These are phyloP conservation scores for Lucinisca nassula DNA, from an alignment of 2,888 invertebrate genomes.

Conservation along the genomic window DNA sequence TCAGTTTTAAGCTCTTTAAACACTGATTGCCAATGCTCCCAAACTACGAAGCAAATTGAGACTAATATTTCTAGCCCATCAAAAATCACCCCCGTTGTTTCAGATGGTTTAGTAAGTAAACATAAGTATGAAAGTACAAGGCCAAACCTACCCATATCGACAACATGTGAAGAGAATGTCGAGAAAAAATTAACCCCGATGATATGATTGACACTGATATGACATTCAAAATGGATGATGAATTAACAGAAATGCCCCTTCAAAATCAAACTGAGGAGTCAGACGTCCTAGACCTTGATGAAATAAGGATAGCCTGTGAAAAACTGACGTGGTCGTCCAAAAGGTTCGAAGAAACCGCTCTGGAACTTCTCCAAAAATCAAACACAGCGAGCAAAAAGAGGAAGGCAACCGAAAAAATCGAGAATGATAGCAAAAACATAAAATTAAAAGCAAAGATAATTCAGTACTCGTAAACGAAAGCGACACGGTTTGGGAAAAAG, in stretches of 20 bases:
- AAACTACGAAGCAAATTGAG: neutral
- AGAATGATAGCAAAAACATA: neutral
- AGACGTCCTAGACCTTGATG: neutral
- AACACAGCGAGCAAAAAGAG: neutral
- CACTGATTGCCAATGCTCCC: constrained; percentile 10
- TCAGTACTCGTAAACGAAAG: neutral
- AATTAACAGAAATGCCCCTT: no score
- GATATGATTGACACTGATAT: neutral
- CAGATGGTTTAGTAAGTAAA: neutral
- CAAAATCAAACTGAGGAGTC: neutral
- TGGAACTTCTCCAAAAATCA: constrained; percentile 9
- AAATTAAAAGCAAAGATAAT: neutral
- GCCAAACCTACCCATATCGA: neutral
- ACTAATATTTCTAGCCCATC: neutral
- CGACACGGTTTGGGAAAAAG: neutral
- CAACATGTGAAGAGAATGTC: neutral
- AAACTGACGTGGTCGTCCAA: neutral
- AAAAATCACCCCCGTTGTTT: neutral
- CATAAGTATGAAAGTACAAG: neutral
- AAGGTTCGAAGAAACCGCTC: constrained; percentile 8
- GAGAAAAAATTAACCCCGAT: neutral
- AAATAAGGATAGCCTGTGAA: constrained; percentile 1
- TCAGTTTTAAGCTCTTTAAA: neutral
- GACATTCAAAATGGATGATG: neutral
- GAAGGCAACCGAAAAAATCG: neutral